Base-by-base conservation (phyloP, 1,140 invertebrate genomes). In the Leucophenga varia region DNA sequence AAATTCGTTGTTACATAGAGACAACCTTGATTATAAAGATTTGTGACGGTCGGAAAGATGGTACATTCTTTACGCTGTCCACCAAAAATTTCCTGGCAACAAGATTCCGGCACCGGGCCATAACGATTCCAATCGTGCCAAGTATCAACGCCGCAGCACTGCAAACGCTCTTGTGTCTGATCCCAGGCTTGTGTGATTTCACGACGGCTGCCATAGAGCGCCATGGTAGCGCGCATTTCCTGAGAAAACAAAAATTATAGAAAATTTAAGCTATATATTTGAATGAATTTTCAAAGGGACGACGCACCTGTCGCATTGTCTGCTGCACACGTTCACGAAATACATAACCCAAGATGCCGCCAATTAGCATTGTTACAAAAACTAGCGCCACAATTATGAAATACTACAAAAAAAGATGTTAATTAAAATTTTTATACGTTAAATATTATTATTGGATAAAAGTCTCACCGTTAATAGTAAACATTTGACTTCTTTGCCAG, bases 331-430 rank as follows among this genome's bases (percentile, higher is more conserved):
- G 86, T 52, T 86, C 86, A 37, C 88, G 81, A 76, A 93, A 95
- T 22, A 95, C 89, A 64, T 92, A 94, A 18, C 89, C 89, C 28
- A 95, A 78, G 42, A 94, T 89, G 13, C 91, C 92, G 16, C 91
- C 91, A 55, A 94, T 86, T 49, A 94, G 75, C 82, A 94, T 87
- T 41, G 87, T 87, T 43, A 94, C 87, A 72, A 93, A 93, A 43
- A 94, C 84, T 47, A 93, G 79, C 57, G 93, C 86, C 18, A 94
- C 80, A 13, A 91, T 79, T 57, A 93, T 88, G 74, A 91, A 91
- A 74, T 94, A 94, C 89, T 93, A 79, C 18, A 84, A 82, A 72
- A n/a, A n/a, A n/a, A n/a, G n/a, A n/a, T n/a, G n/a, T n/a, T n/a
- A n/a, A n/a, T n/a, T n/a, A n/a, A n/a, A n/a, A n/a, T n/a, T n/a